A percentile compares a stretch with the other conserved stretches of the same genome.
These are phyloP conservation scores for Julus scanicus DNA, from an alignment of 2,888 invertebrate species.

Conservation along the genomic window DNA sequence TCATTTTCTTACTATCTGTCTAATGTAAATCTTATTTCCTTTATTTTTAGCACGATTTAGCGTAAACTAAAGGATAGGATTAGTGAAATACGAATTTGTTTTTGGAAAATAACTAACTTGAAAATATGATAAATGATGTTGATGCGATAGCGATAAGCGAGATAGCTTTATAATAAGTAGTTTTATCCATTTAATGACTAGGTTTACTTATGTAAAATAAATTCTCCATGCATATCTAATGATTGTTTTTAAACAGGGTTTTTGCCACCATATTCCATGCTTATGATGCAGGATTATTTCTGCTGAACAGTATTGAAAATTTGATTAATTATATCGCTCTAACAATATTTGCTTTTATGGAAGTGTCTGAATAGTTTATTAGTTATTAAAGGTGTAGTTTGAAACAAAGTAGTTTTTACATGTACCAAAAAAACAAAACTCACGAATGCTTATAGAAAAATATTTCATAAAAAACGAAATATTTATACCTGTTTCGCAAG, in stretches of 20 bases:
- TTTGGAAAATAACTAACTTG: neutral
- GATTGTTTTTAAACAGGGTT: neutral
- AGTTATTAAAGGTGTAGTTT: too few relatives aligned
- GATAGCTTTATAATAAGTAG: slow-evolving; percentile 34
- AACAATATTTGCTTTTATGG: too few relatives aligned
- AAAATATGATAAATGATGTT: neutral
- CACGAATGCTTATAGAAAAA: too few relatives aligned
- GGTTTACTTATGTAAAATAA: neutral
- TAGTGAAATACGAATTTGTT: neutral
- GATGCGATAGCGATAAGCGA: neutral
- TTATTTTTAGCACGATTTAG: neutral
- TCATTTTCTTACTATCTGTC: neutral
- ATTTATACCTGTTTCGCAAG: too few relatives aligned
- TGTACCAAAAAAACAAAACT: too few relatives aligned
- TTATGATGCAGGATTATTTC: neutral
- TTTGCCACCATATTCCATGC: neutral
- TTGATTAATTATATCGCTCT: neutral
- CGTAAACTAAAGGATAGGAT: neutral
- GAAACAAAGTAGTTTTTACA: too few relatives aligned
- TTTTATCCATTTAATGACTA: neutral
- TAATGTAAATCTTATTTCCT: neutral
- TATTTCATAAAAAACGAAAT: too few relatives aligned
- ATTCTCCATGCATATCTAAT: neutral
- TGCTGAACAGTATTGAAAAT: neutral
- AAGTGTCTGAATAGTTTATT: too few relatives aligned